Conservation (phyloP, 2,888 invertebrate species). For the Sicus ferrugineus region DNA sequence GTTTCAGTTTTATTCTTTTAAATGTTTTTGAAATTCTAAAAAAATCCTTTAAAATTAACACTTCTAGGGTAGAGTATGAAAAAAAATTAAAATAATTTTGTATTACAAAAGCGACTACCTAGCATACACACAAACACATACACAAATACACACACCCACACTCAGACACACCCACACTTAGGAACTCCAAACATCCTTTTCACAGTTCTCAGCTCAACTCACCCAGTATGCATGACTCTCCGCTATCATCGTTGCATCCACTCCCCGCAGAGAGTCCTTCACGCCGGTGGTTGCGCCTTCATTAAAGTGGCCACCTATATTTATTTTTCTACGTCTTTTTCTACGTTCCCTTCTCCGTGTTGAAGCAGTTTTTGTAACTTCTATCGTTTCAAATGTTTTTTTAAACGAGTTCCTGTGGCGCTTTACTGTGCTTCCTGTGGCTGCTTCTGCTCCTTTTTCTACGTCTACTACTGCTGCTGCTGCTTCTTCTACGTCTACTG, state of each 20-base stretch:
- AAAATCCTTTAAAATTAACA: neutral
- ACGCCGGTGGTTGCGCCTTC: constrained; percentile 20
- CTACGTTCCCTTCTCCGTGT: neutral
- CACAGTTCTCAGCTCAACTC: neutral
- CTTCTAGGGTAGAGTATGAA: no score
- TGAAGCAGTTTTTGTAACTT: no score
- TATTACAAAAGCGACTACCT: no score
- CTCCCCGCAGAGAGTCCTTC: constrained; percentile 12
- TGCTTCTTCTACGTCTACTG: neutral
- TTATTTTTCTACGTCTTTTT: constrained; percentile 17
- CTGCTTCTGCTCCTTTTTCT: neutral
- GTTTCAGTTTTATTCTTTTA: neutral
- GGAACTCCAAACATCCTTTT: neutral
- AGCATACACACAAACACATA: neutral
- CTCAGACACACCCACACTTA: neutral
- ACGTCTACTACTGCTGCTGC: neutral
- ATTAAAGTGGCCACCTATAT: constrained; percentile 34
- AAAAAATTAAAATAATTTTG: no score
- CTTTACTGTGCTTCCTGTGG: no score
- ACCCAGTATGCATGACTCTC: constrained; percentile 21
- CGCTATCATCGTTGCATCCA: neutral
- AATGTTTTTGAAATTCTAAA: no score
- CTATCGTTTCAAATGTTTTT: no score
- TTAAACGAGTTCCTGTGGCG: no score
- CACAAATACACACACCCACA: constrained; percentile 14